Base-by-base conservation (phyloP, 2,797 vertebrate genomes). In the Sphenopsis melanotis region DNA sequence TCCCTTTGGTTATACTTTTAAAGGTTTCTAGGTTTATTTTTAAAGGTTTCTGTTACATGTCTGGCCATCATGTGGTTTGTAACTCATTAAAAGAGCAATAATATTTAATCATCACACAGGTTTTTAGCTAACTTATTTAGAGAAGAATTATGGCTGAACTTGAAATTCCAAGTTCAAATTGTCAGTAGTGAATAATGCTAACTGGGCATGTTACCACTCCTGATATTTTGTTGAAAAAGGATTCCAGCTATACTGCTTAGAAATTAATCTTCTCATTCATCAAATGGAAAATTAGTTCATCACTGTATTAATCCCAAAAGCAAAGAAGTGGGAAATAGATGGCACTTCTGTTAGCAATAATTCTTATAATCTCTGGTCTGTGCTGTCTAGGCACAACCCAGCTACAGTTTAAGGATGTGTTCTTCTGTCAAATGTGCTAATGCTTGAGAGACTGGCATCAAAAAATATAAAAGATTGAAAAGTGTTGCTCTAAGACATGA, bases 91-190 rank as follows among this genome's bases (percentile, higher is more conserved):
- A 95, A 93, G 32, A 78, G 26, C 66, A 61, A 91, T 93, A 92
- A 85, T 90, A 77, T 60, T 83, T 96, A 96, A 97, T 94, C 94
- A 97, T 83, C 61, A 90, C 81, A 81, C 86, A 91, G 74, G 79
- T 91, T 97, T 83, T 95, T 96, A 96, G 78, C 79, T 89, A 96
- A 95, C 11, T 85, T 96, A 96, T 96, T 88, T 87, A 94, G 66
- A 91, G 81, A 95, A 95, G 94, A 95, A 92, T 90, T 94, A 87
- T 39, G 88, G 81, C 20, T 93, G 64, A 92, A 71, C 47, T 68
- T 71, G 46, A 65, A 93, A 90, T 78, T 68, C 44, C 29, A 64
- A 91, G 74, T 57, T 83, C 56, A 87, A 92, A 83, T 88, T 92
- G 85, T 89, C 93, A 84, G 90, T 76, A 93, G 41, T 27, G 27